Evolutionary conservation across 2,797 vertebrate genomes (phyloP), one percentile per base, ranked within the genome.

Genomic region (Clamator glandarius): DNA sequence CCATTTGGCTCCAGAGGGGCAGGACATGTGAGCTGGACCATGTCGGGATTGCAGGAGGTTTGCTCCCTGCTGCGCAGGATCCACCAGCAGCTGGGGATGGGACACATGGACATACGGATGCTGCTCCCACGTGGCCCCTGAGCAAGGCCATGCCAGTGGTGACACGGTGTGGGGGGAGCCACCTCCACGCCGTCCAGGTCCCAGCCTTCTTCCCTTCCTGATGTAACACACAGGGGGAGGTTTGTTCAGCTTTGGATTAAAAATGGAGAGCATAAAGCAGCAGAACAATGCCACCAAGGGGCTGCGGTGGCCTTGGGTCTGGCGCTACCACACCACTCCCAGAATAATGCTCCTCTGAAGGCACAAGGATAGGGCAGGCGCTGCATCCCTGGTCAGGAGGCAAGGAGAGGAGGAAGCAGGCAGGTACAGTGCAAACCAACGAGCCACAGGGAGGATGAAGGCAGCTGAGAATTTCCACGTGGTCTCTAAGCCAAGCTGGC

Each of bases 41-140:
- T 17, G 67, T 1, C 28, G 5, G 21, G 39, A 21, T 4, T 42
- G 8, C 50, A 52, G 11, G 3, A 44, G 17, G 25, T 11, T 46
- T 52, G 9, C 11, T 55, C 13, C 9, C 18, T 50, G 26, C n/a
- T 51, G 12, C 51, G 39, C 46, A 62, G 20, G 15, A 15, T 17
- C 54, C 57, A 79, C 26, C 25, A 31, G 31, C 14, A 61, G 54
- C 79, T 41, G 51, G 28, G 26, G 6, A 24, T 7, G 72, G 77
- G 33, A 72, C 16, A 75, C 6, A 9, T 0, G 3, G 48, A 24
- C 14, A 57, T 8, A 18, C 63, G 46, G 64, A 70, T 13, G 29
- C 36, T 25, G 48, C 18, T 69, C 33, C 33, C 61, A n/a, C 0
- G 0, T 1, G 10, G 41, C 20, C 29, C 35, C 28, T 39, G 42